These are phyloP conservation scores for Drosophila melanica DNA, from an alignment of 1,140 invertebrate genomes.

Conservation along the genomic window DNA sequence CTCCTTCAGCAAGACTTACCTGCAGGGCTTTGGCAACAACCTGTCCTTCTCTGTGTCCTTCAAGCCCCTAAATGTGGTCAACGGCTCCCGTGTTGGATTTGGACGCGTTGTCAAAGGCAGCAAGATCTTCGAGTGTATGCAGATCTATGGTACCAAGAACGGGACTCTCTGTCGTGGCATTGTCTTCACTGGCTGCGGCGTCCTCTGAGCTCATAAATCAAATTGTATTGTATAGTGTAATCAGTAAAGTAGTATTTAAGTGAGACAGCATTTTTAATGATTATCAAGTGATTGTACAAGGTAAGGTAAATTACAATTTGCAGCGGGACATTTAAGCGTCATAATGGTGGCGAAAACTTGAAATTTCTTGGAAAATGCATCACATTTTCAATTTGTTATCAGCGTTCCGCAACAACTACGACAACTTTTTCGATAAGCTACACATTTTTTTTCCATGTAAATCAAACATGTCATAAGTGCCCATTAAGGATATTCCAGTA, in stretches of 20 bases:
- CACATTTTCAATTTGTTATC: neutral
- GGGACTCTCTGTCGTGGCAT: slow-evolving; percentile 61
- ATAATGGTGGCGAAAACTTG: too few relatives aligned
- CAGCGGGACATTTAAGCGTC: too few relatives aligned
- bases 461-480: neutral
- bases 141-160: slow-evolving; percentile 72
- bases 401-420: neutral
- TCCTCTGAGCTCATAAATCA: slow-evolving; percentile 21
- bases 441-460: too few relatives aligned
- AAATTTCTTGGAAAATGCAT: neutral
- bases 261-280: neutral
- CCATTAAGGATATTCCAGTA: neutral
- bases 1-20: slow-evolving; percentile 61
- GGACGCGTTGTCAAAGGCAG: slow-evolving; percentile 61
- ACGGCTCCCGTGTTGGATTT: slow-evolving; percentile 72
- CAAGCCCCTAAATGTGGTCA: slow-evolving; percentile 68
- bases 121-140: slow-evolving; percentile 70
- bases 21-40: slow-evolving; percentile 51
- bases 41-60: slow-evolving; percentile 71
- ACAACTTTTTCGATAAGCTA: neutral
- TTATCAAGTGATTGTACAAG: neutral
- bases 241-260: neutral
- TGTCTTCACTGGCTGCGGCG: slow-evolving; percentile 56
- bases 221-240: neutral
- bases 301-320: too few relatives aligned